Evolutionary conservation across 2,113 vertebrate species (phyloP).

Genomic region (Sceloporus tristichus): DNA sequence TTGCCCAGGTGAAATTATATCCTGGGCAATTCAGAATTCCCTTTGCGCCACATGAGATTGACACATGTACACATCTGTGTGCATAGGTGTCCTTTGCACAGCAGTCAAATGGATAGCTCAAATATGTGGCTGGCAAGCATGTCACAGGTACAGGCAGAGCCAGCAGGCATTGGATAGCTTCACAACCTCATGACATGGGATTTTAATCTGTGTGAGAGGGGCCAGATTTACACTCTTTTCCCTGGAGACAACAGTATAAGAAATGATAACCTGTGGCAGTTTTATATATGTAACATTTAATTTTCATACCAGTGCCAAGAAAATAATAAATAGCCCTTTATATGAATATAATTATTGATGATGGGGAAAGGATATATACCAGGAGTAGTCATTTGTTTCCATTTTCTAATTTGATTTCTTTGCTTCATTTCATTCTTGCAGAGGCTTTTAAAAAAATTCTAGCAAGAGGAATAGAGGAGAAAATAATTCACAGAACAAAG

Average conservation of each 20-base stretch:
- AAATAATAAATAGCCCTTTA: neutral
- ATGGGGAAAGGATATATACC: neutral
- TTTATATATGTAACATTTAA: neutral
- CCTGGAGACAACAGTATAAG: neutral
- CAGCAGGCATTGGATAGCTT: neutral
- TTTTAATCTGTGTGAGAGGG: neutral
- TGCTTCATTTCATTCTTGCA: neutral
- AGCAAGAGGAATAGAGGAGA: neutral
- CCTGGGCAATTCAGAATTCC: neutral
- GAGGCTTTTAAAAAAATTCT: neutral
- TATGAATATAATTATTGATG: neutral
- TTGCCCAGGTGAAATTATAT: neutral
- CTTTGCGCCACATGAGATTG: neutral
- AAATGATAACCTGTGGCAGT: neutral
- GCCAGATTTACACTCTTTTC: too few relatives aligned
- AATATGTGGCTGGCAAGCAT: neutral
- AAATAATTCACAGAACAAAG: conserved; percentile 43
- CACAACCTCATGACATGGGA: neutral
- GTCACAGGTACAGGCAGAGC: neutral
- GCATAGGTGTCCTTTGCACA: neutral
- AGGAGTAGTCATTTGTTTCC: neutral
- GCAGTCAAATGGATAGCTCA: neutral
- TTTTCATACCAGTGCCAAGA: neutral
- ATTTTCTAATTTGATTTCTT: neutral
- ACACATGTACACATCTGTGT: neutral